Percentiles rank a stretch among this genome's conserved stretches.
These are phyloP conservation scores for Heliocidaris tuberculata DNA, from an alignment of 35 echinoderm and acorn worm genomes.

Conservation along the genomic window DNA sequence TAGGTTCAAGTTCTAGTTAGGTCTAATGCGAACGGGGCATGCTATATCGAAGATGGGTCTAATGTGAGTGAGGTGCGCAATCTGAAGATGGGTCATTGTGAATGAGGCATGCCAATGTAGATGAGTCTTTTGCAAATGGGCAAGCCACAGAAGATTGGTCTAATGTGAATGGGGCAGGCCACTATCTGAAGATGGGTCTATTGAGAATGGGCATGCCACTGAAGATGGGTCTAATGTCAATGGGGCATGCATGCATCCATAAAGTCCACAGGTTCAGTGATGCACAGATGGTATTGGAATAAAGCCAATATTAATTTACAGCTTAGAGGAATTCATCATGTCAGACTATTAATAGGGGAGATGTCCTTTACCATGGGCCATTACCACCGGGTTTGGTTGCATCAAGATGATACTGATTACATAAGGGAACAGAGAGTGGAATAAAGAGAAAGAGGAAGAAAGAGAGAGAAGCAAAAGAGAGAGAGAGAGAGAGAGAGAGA, in stretches of 20 bases:
- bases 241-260: neutral
- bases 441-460: too few species aligned
- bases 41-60: too few species aligned
- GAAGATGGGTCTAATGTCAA: too few species aligned
- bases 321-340: neutral
- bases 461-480: too few species aligned
- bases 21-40: neutral
- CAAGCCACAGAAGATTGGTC: neutral
- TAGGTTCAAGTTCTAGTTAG: neutral
- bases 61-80: too few species aligned
- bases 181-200: too few species aligned
- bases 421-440: neutral
- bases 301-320: slow-evolving; percentile 9
- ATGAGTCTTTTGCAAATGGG: neutral
- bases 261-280: neutral
- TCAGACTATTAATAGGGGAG: neutral
- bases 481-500: too few species aligned
- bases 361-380: neutral
- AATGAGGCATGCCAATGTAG: too few species aligned
- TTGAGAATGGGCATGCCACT: too few species aligned
- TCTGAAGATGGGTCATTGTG: neutral
- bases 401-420: neutral
- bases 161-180: too few species aligned
- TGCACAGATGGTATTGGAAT: neutral
- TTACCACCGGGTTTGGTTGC: neutral